Base-by-base conservation (phyloP, 1,140 invertebrate genomes). In the Laupala kohalensis region DNA sequence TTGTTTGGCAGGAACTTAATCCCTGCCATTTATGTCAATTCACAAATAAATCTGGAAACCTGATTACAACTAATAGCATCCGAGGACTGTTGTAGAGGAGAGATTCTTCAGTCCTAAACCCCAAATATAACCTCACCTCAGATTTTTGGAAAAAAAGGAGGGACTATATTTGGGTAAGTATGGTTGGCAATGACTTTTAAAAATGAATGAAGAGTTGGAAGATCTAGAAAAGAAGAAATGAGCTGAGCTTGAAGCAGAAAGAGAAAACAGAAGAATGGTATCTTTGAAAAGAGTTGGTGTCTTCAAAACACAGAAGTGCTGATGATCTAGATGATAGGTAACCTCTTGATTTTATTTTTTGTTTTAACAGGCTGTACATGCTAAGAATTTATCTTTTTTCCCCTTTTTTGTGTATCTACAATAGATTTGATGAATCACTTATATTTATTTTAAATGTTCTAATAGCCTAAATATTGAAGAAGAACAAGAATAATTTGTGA, bases 291-390 rank as follows among this genome's bases (percentile, higher is more conserved):
- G 76, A 80, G 19, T 77, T 79, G 62, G 73, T 77, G 66, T 37
- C 75, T 27, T 23, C 28, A 5, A 65, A 71, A n/a, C 86, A 83
- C 77, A 76, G 76, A 78, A 88, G 83, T 77, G 94, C 93, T 12
- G 94, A 95, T 82, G 92, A 92, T 80, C 84, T 94, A 64, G 91
- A 93, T 76, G 92, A 92, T 82, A 85, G 87, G 85, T 76, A 77
- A 12, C 37, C 9, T 62, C 9, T 62, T 12, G 19, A 62, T 12
- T n/a, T n/a, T n/a, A n/a, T n/a, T n/a, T n/a, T 19, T 9, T 62
- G 9, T 62, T 12, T 19, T 62, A 19, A 12, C 19, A 62, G 37
- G 19, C 37, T 12, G 37, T 62, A 19, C 19, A 12, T 62, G 37
- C 37, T 62, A 9, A 62, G 6, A 62, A 62, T 62, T 62, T 9